These are phyloP conservation scores for Papilio xuthus DNA, from an alignment of 1,140 invertebrate species.

Conservation along the genomic window DNA sequence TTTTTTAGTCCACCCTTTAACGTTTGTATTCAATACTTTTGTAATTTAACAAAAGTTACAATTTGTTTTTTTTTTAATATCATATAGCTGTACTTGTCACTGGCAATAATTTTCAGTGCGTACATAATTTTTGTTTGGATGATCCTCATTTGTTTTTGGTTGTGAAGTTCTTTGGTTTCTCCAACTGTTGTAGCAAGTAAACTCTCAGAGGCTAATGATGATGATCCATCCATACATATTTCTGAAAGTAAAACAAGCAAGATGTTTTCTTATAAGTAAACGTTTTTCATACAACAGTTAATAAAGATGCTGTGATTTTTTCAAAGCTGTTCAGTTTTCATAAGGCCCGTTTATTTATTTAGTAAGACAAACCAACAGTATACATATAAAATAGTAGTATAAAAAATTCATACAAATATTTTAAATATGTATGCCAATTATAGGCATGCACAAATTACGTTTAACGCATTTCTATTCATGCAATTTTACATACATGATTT, in stretches of 20 bases:
- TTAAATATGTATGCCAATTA: no score
- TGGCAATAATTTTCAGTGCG: background rate
- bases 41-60: conserved; percentile 14
- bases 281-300: background rate
- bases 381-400: no score
- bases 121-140: background rate
- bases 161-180: no score
- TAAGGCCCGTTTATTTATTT: no score
- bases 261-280: background rate
- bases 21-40: background rate
- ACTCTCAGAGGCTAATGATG: no score
- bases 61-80: background rate
- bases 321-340: background rate
- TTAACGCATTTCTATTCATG: no score
- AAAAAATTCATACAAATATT: no score
- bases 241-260: background rate
- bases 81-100: background rate
- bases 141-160: background rate
- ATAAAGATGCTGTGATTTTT: background rate
- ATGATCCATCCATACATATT: no score
- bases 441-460: no score
- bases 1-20: background rate
- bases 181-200: no score
- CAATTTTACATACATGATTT: no score
- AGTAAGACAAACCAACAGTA: no score